Conservation (phyloP, 2,797 vertebrate species). For the Muscicapa comitata region DNA sequence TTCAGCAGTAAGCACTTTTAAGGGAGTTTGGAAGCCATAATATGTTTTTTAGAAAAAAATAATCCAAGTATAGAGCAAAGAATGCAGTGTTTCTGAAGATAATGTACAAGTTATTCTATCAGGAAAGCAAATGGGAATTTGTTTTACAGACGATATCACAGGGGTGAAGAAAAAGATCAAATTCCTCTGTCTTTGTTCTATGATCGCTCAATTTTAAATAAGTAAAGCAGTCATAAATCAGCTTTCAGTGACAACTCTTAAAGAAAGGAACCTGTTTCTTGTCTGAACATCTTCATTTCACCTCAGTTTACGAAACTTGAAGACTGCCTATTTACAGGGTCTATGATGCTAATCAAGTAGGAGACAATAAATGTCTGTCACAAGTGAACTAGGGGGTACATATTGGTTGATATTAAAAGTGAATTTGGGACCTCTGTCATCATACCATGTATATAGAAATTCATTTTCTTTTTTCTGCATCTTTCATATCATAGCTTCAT, state of each 20-base stretch:
- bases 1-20: neutral
- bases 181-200: neutral
- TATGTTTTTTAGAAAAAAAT: neutral
- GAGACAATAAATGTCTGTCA: neutral
- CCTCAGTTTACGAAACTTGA: neutral
- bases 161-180: neutral
- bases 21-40: neutral
- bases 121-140: neutral
- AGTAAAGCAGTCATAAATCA: neutral
- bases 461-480: neutral
- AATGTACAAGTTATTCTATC: neutral
- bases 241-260: neutral
- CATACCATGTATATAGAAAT: neutral
- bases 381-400: neutral
- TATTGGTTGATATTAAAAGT: neutral
- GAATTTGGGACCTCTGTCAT: neutral
- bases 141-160: neutral
- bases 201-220: neutral
- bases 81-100: neutral
- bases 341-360: neutral
- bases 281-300: neutral
- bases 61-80: neutral
- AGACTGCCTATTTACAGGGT: neutral
- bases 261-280: neutral
- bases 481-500: neutral